Base-by-base conservation (phyloP, 2,797 vertebrate genomes). In the Sitta carolinensis region DNA sequence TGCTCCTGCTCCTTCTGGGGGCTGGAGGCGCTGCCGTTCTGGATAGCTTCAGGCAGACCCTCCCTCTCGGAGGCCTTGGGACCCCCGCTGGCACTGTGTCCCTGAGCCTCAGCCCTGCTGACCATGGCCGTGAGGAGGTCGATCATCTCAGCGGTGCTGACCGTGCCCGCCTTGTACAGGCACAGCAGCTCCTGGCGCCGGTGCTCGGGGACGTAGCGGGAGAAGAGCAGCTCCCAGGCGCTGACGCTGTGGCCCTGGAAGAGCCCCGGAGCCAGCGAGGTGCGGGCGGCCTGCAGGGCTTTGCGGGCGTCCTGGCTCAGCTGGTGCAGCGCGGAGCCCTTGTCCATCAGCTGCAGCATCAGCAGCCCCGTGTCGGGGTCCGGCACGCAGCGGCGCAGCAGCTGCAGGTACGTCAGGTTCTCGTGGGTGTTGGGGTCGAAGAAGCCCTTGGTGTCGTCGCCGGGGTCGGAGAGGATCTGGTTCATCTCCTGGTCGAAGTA, bases 401-500 rank as follows among this genome's bases (percentile, higher is more conserved):
- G 97, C 95, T 98, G 97, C 18, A 38, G 22, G 23, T 97, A 97
- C 0, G 96, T 96, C 45, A 97, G 97, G 90, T 96, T 97, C 26
- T 97, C 97, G 0, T 94, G 95, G 0, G 98, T 98, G 30, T 97
- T 98, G 19, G 98, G 98, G 86, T 99, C 98, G 4, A 98, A 97
- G 87, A 98, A 99, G 6, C 98, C 98, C 55, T 98, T 98, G 3
- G 97, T 98, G 95, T 99, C 98, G 61, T 98, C 98, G 64, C n/a
- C 96, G 11, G 98, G 97, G 73, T 98, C 94, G 1, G 94, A 89
- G 2, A 99, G 97, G 25, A 98, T 91, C 89, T 97, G 91, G 76
- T 96, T 93, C 67, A 98, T 94, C 72, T 98, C 97, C 34, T 89
- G 72, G 96, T 98, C 95, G 9, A 99, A 97, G 97, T 98, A 98